Percentiles rank a stretch among this genome's conserved stretches.
These are phyloP conservation scores for Machaerirhynchus nigripectus DNA, from an alignment of 2,113 vertebrate genomes.

Conservation along the genomic window DNA sequence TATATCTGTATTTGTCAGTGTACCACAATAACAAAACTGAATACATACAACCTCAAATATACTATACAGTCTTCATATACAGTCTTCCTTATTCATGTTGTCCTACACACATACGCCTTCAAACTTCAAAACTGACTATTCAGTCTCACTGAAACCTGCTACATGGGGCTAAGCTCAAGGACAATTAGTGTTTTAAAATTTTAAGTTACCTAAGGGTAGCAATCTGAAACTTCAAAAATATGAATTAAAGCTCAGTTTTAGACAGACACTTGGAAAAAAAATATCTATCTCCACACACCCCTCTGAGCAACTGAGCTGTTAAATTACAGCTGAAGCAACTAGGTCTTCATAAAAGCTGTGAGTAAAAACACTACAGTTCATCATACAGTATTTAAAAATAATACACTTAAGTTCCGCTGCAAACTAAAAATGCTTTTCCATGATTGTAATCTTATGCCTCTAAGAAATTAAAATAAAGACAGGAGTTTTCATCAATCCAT, in stretches of 20 bases:
- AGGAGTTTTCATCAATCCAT: neutral
- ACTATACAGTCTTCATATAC: neutral
- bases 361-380: neutral
- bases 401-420: conserved; percentile 28
- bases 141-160: neutral
- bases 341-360: neutral
- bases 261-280: neutral
- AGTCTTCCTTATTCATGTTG: neutral
- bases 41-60: neutral
- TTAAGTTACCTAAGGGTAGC: neutral
- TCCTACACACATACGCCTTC: neutral
- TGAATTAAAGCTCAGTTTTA: neutral
- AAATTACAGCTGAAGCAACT: neutral
- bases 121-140: neutral
- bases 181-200: neutral
- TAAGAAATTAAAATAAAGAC: conserved; percentile 27
- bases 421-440: neutral
- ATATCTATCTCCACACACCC: too few species aligned
- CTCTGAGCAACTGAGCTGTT: neutral
- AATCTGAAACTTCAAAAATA: neutral
- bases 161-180: neutral
- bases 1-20: neutral
- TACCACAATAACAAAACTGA: neutral
- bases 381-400: conserved; percentile 41
- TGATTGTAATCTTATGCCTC: neutral